These are phyloP conservation scores for Pomacea canaliculata DNA, from an alignment of 2,888 invertebrate species.

Conservation along the genomic window DNA sequence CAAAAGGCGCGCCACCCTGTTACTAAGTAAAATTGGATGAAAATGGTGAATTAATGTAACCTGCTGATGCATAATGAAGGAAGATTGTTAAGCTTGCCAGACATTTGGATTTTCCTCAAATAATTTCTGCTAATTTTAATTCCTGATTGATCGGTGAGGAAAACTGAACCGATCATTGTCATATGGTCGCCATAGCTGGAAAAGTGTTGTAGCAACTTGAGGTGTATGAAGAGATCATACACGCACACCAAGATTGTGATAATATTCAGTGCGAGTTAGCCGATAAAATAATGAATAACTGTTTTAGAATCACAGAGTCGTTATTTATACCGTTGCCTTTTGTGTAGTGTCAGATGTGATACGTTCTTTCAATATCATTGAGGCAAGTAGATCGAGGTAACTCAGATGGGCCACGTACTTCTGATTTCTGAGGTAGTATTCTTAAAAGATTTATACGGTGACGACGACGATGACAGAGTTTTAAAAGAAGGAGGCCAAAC, in stretches of 20 bases:
- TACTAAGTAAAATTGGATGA: slow-evolving; percentile 3
- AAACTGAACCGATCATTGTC: slow-evolving; percentile 20
- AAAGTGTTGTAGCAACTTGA: slow-evolving; percentile 36
- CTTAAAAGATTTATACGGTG: too few species aligned
- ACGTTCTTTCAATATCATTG: too few species aligned
- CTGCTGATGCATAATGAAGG: background rate
- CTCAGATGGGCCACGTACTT: too few species aligned
- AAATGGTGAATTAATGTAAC: background rate
- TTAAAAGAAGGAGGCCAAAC: too few species aligned
- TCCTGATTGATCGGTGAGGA: slow-evolving; percentile 1
- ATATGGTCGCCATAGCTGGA: slow-evolving; percentile 35
- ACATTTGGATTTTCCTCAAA: background rate
- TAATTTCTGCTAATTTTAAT: background rate
- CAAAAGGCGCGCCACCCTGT: slow-evolving; percentile 21
- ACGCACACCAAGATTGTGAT: background rate
- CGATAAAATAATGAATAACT: background rate
- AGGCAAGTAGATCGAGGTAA: too few species aligned
- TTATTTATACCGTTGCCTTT: background rate
- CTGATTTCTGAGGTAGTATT: too few species aligned
- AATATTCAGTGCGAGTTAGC: slow-evolving; percentile 2
- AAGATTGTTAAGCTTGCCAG: background rate
- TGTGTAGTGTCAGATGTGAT: background rate
- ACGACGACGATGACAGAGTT: too few species aligned
- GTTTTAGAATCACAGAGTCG: background rate
- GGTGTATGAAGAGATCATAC: slow-evolving; percentile 7